Conservation (phyloP, 2,113 vertebrate species). For the Regulus satrapa region DNA sequence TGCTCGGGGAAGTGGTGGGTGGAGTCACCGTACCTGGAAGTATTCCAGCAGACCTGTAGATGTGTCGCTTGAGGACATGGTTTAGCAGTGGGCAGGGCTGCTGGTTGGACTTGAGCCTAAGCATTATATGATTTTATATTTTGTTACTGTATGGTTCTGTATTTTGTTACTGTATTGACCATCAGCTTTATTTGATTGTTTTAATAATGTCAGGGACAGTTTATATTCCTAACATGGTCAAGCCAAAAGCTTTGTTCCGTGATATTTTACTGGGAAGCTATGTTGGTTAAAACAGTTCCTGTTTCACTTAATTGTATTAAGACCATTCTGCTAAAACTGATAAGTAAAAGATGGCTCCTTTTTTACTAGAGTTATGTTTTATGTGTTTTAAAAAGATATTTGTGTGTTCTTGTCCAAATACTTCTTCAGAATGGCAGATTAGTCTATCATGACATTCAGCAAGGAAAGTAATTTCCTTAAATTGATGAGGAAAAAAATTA, state of each 20-base stretch:
- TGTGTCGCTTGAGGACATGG: not conserved
- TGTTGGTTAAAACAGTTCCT: not conserved
- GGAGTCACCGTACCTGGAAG: not conserved
- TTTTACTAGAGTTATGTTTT: not conserved
- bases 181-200: not conserved
- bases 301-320: not conserved
- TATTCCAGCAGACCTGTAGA: not conserved
- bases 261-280: not conserved
- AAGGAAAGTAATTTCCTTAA: not conserved
- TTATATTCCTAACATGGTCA: not conserved
- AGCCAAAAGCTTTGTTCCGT: not conserved
- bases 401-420: not conserved
- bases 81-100: not conserved
- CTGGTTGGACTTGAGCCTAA: not conserved
- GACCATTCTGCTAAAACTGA: not conserved
- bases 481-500: not conserved
- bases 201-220: not conserved
- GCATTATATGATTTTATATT: not conserved
- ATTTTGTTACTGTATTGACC: not conserved
- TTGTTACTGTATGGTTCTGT: not conserved
- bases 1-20: not conserved
- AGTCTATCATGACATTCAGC: not conserved
- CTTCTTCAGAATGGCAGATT: not conserved
- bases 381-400: not conserved
- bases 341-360: not conserved